phyloP scores from a whole-genome alignment of 2,888 invertebrate genomes.

The Drosophila gaucha region DNA sequence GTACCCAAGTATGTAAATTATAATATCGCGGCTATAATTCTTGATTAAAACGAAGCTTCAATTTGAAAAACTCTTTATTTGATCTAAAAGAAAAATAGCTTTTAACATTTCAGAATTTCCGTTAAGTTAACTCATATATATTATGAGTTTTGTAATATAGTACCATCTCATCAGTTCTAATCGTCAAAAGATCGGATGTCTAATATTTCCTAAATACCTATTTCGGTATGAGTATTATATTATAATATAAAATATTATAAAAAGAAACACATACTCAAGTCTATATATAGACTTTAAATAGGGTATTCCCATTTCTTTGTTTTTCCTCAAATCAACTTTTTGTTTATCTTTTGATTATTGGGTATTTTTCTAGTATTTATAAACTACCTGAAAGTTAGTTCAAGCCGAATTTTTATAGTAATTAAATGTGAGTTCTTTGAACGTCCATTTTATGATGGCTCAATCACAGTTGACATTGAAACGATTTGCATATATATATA shows the following conservation, averaged over 20 bases:
- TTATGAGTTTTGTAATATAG: too few species aligned
- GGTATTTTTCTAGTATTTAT: background rate
- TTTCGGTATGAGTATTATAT: too few species aligned
- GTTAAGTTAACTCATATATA: too few species aligned
- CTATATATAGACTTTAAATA: too few species aligned
- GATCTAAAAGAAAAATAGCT: too few species aligned
- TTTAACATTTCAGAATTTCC: too few species aligned
- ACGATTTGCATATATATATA: background rate
- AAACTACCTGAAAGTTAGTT: background rate
- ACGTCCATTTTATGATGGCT: background rate
- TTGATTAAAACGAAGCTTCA: too few species aligned
- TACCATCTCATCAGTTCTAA: too few species aligned
- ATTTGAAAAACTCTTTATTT: background rate
- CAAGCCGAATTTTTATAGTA: background rate
- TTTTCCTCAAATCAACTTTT: background rate
- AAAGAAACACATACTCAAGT: too few species aligned
- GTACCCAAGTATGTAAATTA: background rate
- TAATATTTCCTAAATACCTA: background rate
- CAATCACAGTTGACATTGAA: background rate
- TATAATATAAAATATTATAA: too few species aligned
- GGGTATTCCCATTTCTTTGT: conserved; percentile 2
- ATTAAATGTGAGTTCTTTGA: conserved; percentile 1
- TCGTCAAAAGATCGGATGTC: too few species aligned
- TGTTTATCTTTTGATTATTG: background rate
- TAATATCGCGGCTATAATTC: background rate